Conservation (phyloP, 64 coral and sea anemone species). For the Exaiptasia diaphana region DNA sequence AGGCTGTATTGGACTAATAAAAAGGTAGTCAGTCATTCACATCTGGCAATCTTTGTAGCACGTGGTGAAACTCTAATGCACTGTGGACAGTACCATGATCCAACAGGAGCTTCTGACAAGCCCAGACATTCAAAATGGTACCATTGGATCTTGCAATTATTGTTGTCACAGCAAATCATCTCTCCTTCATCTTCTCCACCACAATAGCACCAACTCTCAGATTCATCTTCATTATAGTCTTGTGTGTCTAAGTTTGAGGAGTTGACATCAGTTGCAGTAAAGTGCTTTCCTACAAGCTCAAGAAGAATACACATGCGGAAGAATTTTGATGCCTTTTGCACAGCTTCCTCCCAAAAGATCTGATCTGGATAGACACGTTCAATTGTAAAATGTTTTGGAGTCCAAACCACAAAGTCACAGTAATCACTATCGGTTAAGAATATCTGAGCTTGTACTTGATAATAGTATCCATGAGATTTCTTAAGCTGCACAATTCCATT, state of each 20-base stretch:
- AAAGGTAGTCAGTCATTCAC: too few species aligned
- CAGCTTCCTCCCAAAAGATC: background rate
- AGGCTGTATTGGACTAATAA: too few species aligned
- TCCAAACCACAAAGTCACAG: slow-evolving; percentile 66
- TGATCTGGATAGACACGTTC: background rate
- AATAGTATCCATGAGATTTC: slow-evolving; percentile 26
- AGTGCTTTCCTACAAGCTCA: background rate
- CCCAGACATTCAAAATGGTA: slow-evolving; percentile 9
- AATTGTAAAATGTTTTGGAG: slow-evolving; percentile 18
- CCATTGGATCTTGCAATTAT: slow-evolving; percentile 20
- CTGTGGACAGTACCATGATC: slow-evolving; percentile 17
- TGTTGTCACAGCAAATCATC: slow-evolving; percentile 1
- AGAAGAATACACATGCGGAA: background rate
- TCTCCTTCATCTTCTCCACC: slow-evolving; percentile 22
- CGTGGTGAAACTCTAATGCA: background rate
- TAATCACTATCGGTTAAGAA: background rate
- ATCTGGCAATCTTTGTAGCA: background rate
- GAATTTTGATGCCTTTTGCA: background rate
- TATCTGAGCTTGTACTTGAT: slow-evolving; percentile 58
- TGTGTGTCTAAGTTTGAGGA: background rate
- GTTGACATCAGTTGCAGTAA: background rate
- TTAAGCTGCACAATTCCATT: background rate
- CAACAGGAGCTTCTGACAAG: slow-evolving; percentile 21
- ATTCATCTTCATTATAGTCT: background rate
- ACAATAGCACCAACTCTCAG: slow-evolving; percentile 37